phyloP scores from a whole-genome alignment of 2,113 vertebrate species.

The Myodes glareolus region DNA sequence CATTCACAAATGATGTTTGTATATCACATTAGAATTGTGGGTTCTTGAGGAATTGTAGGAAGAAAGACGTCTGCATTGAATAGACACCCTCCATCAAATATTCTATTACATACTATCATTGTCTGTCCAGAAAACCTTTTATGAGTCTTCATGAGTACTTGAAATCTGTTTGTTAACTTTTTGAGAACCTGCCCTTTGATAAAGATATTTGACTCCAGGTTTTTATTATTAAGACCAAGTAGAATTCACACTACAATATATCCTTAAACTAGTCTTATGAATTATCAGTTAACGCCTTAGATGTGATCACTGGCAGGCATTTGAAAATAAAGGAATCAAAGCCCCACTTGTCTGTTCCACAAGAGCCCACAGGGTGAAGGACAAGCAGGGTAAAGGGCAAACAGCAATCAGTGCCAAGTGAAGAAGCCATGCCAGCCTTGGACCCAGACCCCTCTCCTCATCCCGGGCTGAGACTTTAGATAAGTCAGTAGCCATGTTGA shows the following conservation, averaged over 20 bases:
- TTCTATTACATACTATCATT: background rate
- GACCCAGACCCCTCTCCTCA: background rate
- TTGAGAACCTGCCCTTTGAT: background rate
- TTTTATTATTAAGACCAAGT: too few relatives aligned
- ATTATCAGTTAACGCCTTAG: background rate
- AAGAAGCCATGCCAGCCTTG: background rate
- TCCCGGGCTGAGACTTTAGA: background rate
- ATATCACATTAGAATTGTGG: background rate
- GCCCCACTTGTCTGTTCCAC: background rate
- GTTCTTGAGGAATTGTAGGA: background rate
- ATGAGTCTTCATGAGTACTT: background rate
- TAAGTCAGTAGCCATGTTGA: background rate
- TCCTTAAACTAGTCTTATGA: background rate
- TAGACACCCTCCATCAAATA: background rate
- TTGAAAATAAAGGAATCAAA: background rate
- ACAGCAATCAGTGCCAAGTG: background rate
- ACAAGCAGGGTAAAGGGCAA: background rate
- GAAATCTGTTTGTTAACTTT: constrained; percentile 23
- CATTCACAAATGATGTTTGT: background rate
- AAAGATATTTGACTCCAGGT: background rate
- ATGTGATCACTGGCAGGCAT: background rate
- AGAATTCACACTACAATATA: background rate
- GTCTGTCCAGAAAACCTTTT: background rate
- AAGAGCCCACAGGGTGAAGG: background rate
- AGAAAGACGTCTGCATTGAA: background rate